Evolutionary conservation across 2,888 invertebrate genomes (phyloP).

Genomic region (Sycophila texana): DNA sequence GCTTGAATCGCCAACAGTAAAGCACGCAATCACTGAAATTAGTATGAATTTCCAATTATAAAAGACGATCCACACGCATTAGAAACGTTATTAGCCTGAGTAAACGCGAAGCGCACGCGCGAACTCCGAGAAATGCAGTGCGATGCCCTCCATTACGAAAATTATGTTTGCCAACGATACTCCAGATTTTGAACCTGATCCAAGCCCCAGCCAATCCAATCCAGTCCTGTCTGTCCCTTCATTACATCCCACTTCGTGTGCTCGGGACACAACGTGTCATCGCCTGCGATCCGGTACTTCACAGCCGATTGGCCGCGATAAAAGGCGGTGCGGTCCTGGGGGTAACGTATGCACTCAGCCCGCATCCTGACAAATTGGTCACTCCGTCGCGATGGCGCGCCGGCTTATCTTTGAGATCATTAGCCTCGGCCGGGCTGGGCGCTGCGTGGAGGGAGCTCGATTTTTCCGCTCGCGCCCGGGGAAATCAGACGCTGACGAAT

Average conservation of each 20-base stretch:
- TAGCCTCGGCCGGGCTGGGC: constrained; percentile 13
- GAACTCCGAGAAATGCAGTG: constrained; percentile 37
- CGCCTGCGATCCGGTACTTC: no score
- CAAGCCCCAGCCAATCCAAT: neutral
- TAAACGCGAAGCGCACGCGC: constrained; percentile 18
- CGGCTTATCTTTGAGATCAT: constrained; percentile 54
- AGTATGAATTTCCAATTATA: no score
- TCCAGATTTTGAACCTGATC: constrained; percentile 1
- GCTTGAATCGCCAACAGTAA: no score
- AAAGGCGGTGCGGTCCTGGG: no score
- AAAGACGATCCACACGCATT: constrained; percentile 4
- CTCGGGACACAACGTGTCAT: no score
- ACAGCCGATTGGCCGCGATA: no score
- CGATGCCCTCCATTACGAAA: constrained; percentile 34
- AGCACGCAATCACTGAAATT: no score
- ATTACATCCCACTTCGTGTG: no score
- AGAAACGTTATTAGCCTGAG: constrained; percentile 22
- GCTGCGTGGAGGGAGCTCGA: constrained; percentile 40
- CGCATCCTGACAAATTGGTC: constrained; percentile 42
- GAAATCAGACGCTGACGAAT: constrained; percentile 59
- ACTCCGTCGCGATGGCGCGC: neutral
- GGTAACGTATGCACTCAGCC: constrained; percentile 22
- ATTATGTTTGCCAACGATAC: constrained; percentile 42
- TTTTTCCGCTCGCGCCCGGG: constrained; percentile 56
- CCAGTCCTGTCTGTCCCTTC: neutral